Evolutionary conservation across 2,888 invertebrate genomes (phyloP), one percentile per base, ranked within the genome.

Genomic region (Melieria omissa): DNA sequence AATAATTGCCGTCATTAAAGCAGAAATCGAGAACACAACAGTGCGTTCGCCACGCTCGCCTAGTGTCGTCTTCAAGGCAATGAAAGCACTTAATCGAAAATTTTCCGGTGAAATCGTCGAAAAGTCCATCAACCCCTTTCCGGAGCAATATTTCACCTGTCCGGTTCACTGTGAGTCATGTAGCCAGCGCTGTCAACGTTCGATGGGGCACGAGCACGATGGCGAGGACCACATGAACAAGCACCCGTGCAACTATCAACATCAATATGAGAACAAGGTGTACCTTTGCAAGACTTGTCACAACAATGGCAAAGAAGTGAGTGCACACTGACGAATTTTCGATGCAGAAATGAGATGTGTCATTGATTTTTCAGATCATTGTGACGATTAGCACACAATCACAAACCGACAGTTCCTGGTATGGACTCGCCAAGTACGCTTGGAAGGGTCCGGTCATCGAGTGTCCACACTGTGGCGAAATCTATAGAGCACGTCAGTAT

Each of bases 91-190:
- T 65, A 94, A 94, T 86, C 91, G 92, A 72, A 93, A 93, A 85
- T 94, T 93, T 81, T 92, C 90, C 78, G 92, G 92, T 4, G 89
- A 91, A 77, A 90, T 93, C 55, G 89, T 88, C 62, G 90, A 90
- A 74, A 86, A 89, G 54, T 86, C 90, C 16, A 90, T 90, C 14
- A 90, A 91, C 80, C 88, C 92, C 65, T 94, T 94, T 85, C 91
- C 93, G 47, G 93, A 93, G 80, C 92, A 94, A 82, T 93, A 93
- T 87, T 94, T 94, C 80, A 93, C 93, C 0, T 95, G 94, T 81
- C 89, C 91, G 29, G 88, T 90, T 3, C 90, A 90, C 77, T 95
- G 94, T 83, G 88, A 91, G 73, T 92, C 93, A 4, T 95, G 94
- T 85, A 89, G 88, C 66, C 86, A 87, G 66, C 88, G 91, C 44